phyloP scores from a whole-genome alignment of 2,113 vertebrate species.

The Garra rufa region DNA sequence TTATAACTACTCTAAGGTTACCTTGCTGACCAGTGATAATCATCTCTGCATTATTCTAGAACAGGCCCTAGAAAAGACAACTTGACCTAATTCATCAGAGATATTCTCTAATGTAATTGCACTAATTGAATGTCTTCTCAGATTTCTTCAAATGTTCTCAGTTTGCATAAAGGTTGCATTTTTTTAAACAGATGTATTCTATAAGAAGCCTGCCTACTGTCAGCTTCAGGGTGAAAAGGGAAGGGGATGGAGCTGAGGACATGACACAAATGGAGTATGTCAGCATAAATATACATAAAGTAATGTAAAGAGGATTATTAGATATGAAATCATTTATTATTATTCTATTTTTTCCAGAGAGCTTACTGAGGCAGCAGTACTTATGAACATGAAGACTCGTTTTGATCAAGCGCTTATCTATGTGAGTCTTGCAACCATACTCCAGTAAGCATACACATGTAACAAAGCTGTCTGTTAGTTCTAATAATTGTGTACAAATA shows the following conservation, averaged over 20 bases:
- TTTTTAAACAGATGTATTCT: slow-evolving; percentile 84
- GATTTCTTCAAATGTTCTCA: not conserved
- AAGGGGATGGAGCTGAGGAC: slow-evolving; percentile 89
- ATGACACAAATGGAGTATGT: slow-evolving; percentile 96
- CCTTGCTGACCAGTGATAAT: slow-evolving; percentile 18
- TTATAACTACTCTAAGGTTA: slow-evolving; percentile 50
- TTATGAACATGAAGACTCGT: slow-evolving; percentile 89
- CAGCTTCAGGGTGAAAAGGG: slow-evolving; percentile 75
- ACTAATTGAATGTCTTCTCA: not conserved
- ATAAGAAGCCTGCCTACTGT: slow-evolving; percentile 83
- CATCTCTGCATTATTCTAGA: slow-evolving; percentile 27
- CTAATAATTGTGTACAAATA: slow-evolving; percentile 19
- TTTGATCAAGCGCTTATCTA: slow-evolving; percentile 90
- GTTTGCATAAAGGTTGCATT: not conserved
- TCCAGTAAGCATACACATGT: not conserved
- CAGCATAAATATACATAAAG: slow-evolving; percentile 36
- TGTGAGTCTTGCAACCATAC: slow-evolving; percentile 74
- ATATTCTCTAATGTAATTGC: slow-evolving; percentile 7
- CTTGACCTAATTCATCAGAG: slow-evolving; percentile 5
- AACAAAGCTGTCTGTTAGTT: not conserved
- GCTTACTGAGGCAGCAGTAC: slow-evolving; percentile 87
- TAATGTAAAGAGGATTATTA: not conserved
- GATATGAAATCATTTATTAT: not conserved
- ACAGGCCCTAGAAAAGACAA: not conserved
- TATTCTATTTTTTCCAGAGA: slow-evolving; percentile 76